Evolutionary conservation across 2,113 vertebrate genomes (phyloP).

Genomic region (Phodopus roborovskii): DNA sequence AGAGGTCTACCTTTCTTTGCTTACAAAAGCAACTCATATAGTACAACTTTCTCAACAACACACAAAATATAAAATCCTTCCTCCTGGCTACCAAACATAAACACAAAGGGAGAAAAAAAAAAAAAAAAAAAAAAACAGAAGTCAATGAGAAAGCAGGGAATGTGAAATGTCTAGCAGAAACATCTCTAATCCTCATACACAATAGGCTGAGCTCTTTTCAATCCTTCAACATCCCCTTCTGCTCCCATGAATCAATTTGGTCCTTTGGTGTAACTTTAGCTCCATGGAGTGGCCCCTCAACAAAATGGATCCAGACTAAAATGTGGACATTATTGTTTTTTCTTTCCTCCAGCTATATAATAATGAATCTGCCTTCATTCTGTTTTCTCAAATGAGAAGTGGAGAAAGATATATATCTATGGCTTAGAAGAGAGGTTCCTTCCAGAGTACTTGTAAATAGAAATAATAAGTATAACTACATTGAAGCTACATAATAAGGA

Average conservation of each 20-base stretch:
- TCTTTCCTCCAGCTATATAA: neutral
- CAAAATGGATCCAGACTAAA: neutral
- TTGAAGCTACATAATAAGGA: neutral
- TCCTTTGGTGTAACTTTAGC: accelerated
- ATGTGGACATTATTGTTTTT: neutral
- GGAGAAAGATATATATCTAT: neutral
- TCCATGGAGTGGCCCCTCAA: too few relatives aligned
- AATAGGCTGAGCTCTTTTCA: neutral
- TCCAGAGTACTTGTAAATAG: neutral
- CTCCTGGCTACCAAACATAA: neutral
- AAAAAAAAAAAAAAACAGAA: neutral
- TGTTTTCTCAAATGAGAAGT: neutral
- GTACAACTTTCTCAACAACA: neutral
- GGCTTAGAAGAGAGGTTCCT: neutral
- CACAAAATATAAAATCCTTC: conserved; percentile 39
- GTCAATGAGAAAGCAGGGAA: neutral
- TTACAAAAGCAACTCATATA: conserved; percentile 9
- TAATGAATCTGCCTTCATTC: neutral
- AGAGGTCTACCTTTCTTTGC: conserved; percentile 19
- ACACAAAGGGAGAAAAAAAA: neutral
- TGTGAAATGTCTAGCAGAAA: neutral
- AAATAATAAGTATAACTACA: neutral
- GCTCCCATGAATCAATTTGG: neutral
- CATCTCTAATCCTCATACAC: neutral
- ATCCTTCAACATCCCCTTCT: neutral